Evolutionary conservation across 1,140 invertebrate species (phyloP), one percentile per base, ranked within the genome.

Genomic region (Scaptomyza hsui): DNA sequence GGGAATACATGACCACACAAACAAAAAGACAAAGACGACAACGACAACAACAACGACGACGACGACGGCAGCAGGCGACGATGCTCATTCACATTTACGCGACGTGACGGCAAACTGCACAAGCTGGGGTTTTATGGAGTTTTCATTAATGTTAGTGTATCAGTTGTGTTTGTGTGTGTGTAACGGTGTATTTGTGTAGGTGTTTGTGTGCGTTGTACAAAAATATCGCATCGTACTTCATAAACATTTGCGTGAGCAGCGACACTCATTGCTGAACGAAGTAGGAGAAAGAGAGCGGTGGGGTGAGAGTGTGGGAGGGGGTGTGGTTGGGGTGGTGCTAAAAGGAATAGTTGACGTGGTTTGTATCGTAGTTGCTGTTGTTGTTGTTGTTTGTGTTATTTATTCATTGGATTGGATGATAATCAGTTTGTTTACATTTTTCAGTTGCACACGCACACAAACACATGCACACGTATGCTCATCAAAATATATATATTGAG

Each of bases 381-480:
- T 63, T 63, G 67, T 62, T 4, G 24, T 24, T 32, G 29, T 32
- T 37, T 82, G 71, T 69, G 75, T 90, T 89, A 83, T 89, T 90
- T 89, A 88, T 89, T 86, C 81, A 80, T 89, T 90, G 88, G 73
- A 77, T 88, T 83, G 78, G 78, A 85, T 89, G 88, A 90, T 90
- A 90, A 90, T 90, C 88, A 90, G 86, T 90, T 90, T 90, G 88
- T 89, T 90, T 90, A 89, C 88, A 90, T 90, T 89, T 89, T 90
- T 90, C 80, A 89, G 81, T 83, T 80, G 78, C 72, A 73, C 68
- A 76, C 76, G 59, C 29, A 48, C 37, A 37, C 41, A 45, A 5
- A 55, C 15, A 60, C n/a, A 35, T 29, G 10, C 32, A 15, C 62
- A 56, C n/a, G 37, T 13, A 39, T 60, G 24, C n/a, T 26, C 13